These are phyloP conservation scores for Ailuropoda melanoleuca DNA, from an alignment of 2,113 vertebrate genomes.

Conservation along the genomic window DNA sequence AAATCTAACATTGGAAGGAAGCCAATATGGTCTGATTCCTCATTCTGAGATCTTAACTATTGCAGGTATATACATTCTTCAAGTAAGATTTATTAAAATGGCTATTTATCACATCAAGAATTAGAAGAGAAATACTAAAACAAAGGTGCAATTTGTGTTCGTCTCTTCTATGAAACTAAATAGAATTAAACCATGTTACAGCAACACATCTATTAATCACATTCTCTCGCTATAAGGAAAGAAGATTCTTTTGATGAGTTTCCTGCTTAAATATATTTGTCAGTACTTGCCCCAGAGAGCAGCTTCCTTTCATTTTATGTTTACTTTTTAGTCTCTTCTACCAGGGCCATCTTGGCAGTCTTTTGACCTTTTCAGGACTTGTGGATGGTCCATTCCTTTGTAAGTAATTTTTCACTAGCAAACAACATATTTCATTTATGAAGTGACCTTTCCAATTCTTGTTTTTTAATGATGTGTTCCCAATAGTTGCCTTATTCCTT, in stretches of 20 bases:
- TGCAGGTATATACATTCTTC: neutral
- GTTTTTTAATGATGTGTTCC: conserved; percentile 33
- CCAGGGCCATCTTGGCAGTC: neutral
- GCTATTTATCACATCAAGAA: neutral
- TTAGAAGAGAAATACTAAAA: neutral
- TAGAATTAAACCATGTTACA: neutral
- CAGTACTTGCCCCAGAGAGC: neutral
- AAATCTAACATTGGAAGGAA: conserved; percentile 32
- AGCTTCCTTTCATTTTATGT: conserved; percentile 4
- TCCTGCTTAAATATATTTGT: conserved; percentile 45
- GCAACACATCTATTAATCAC: neutral
- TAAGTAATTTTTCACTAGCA: conserved; percentile 55
- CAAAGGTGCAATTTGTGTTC: neutral
- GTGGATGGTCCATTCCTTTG: conserved; percentile 30
- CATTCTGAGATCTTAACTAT: neutral
- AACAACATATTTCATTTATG: conserved; percentile 65
- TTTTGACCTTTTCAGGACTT: conserved; percentile 51
- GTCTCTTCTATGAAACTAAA: neutral
- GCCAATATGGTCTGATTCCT: neutral
- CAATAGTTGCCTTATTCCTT: conserved; percentile 42
- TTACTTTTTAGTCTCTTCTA: conserved; percentile 38
- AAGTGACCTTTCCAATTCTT: conserved; percentile 56
- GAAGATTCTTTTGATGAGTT: neutral
- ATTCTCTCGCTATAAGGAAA: conserved; percentile 12
- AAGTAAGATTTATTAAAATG: neutral